Evolutionary conservation across 1,140 invertebrate genomes (phyloP), one percentile per base, ranked within the genome.

Genomic region (Panulirus ornatus): DNA sequence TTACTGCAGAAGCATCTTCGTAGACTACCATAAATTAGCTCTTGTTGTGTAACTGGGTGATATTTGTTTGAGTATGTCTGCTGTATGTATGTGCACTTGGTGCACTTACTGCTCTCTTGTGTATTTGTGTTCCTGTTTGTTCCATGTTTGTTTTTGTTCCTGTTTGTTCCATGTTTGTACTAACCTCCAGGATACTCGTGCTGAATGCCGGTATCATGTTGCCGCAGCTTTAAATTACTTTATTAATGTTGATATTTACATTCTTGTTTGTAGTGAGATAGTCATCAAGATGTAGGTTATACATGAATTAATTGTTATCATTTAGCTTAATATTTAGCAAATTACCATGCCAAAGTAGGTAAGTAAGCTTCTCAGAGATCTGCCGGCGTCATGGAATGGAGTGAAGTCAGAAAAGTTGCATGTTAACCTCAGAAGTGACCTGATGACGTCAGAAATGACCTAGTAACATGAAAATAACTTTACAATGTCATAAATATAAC

Each of bases 261-360:
- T 86, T 76, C 71, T 86, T 86, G 84, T 86, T 86, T 86, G 84
- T 86, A 86, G 84, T 86, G 84, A 86, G 47, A 84, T 86, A 86
- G 84, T 86, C 84, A 70, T 79, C 38, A 63, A 63, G 84, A 86
- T 86, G 84, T 86, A 86, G 84, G 71, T 86, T 86, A 86, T 86
- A 86, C 71, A 86, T 47, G 71, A 86, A 86, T 86, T 86, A 76
- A 76, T 81, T 66, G 84, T 76, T 78, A 87, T 82, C 54, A 82
- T 88, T 88, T 82, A 88, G 87, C 87, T 88, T 88, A 82, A 89
- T 83, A 89, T 83, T 83, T 89, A 89, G 88, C 36, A 73, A 75
- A 75, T 89, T 83, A 89, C 88, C 70, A 86, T 89, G 88, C 88
- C 88, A 89, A 89, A 89, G 88, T 89, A 89, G 88, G 79, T 89